A percentile compares a stretch with the other conserved stretches of the same genome.
Conservation (phyloP, 37 sponge, comb jelly and placozoan species). For the Spongia lamella region DNA sequence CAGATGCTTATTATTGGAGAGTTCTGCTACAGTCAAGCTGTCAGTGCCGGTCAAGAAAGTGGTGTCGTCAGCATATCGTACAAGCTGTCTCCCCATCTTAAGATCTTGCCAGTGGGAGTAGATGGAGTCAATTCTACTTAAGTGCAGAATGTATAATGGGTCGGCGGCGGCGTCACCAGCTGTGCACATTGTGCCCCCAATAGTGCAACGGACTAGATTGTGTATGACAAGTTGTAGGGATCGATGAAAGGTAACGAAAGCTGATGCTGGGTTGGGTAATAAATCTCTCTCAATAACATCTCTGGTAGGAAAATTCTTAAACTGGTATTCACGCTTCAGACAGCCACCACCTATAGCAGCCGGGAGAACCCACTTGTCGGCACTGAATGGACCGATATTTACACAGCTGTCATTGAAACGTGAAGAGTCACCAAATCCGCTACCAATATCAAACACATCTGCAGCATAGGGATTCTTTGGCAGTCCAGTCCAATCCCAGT, state of each 20-base stretch:
- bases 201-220: slow-evolving; percentile 58
- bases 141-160: slow-evolving; percentile 58
- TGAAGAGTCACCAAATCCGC: slow-evolving; percentile 66
- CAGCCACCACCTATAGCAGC: slow-evolving; percentile 74
- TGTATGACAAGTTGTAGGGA: slow-evolving; percentile 58
- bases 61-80: slow-evolving; percentile 51
- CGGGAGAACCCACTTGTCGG: slow-evolving; percentile 28
- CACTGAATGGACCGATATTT: slow-evolving; percentile 53
- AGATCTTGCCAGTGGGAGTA: slow-evolving; percentile 62
- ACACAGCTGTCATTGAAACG: slow-evolving; percentile 48
- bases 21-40: slow-evolving; percentile 33
- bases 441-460: slow-evolving; percentile 38
- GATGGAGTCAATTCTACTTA: slow-evolving; percentile 57
- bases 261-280: slow-evolving; percentile 26
- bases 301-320: slow-evolving; percentile 47
- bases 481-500: slow-evolving; percentile 72
- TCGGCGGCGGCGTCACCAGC: slow-evolving; percentile 50
- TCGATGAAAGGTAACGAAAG: slow-evolving; percentile 44
- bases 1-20: slow-evolving; percentile 38
- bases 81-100: slow-evolving; percentile 4
- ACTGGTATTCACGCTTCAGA: slow-evolving; percentile 49
- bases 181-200: slow-evolving; percentile 73
- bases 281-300: slow-evolving; percentile 50
- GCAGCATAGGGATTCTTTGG: slow-evolving; percentile 55
- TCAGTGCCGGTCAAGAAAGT: slow-evolving; percentile 20